phyloP scores from a whole-genome alignment of 1,140 invertebrate genomes.

The Penaeus japonicus region DNA sequence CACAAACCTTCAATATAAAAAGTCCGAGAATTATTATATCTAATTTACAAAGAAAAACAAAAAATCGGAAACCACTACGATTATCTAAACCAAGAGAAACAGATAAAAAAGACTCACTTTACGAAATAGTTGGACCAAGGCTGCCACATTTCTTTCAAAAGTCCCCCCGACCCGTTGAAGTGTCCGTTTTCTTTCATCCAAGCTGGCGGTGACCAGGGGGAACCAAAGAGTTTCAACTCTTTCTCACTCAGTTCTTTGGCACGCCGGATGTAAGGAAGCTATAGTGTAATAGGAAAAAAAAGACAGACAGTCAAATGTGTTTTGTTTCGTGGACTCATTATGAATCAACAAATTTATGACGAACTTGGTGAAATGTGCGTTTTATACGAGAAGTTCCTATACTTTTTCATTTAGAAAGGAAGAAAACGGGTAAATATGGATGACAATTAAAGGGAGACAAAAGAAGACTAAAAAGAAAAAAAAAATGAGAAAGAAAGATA shows the following conservation, averaged over 20 bases:
- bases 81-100: too few relatives aligned
- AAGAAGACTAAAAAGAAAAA: too few relatives aligned
- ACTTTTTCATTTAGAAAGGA: too few relatives aligned
- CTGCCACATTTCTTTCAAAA: conserved; percentile 78
- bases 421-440: too few relatives aligned
- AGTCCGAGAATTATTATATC: too few relatives aligned
- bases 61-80: too few relatives aligned
- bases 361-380: too few relatives aligned
- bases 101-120: conserved; percentile 65
- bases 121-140: conserved; percentile 82
- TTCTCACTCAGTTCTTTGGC: neutral
- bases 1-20: conserved; percentile 67
- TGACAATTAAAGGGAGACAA: too few relatives aligned
- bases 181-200: conserved; percentile 92
- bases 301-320: conserved; percentile 68
- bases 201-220: conserved; percentile 84
- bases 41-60: too few relatives aligned
- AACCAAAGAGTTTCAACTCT: conserved; percentile 68
- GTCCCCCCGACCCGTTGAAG: conserved; percentile 67
- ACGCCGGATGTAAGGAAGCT: neutral
- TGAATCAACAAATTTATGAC: too few relatives aligned
- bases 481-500: too few relatives aligned
- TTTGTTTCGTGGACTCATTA: conserved; percentile 68
- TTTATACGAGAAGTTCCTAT: too few relatives aligned
- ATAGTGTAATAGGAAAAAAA: conserved; percentile 65